These are phyloP conservation scores for Psittacula derbiana DNA, from an alignment of 2,797 vertebrate species.

Conservation along the genomic window DNA sequence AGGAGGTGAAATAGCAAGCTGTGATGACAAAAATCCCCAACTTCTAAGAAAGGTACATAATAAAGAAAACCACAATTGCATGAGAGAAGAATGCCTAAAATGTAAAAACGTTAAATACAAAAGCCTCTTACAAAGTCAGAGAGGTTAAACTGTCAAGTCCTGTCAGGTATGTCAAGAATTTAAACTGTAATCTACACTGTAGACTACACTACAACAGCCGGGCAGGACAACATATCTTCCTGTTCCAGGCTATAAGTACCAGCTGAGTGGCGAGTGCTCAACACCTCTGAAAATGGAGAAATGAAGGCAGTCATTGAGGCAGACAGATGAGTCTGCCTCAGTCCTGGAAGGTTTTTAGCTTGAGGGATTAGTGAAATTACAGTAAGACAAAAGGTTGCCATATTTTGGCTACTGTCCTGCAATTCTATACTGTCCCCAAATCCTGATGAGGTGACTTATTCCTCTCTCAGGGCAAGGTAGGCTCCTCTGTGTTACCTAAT, in stretches of 20 bases:
- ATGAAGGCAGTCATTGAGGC: not conserved
- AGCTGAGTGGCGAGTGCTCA: not conserved
- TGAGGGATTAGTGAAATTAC: not conserved
- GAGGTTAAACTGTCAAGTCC: not conserved
- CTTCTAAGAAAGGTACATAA: not conserved
- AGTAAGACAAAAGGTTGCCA: not conserved
- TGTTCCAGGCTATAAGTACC: not conserved
- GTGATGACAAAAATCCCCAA: not conserved
- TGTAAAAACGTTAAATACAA: not conserved
- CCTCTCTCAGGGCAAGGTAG: not conserved
- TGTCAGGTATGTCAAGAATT: not conserved
- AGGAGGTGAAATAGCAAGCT: not conserved
- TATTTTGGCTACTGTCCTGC: not conserved
- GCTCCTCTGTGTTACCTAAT: not conserved
- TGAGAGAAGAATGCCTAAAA: constrained; percentile 1
- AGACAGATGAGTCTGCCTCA: not conserved
- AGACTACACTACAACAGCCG: not conserved
- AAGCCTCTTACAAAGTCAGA: not conserved
- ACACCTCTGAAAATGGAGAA: not conserved
- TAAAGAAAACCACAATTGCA: not conserved
- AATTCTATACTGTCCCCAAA: not conserved
- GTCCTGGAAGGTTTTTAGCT: not conserved
- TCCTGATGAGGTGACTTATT: not conserved
- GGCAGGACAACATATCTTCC: not conserved
- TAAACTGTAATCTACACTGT: not conserved